These are phyloP conservation scores for Pyrocoelia pectoralis DNA, from an alignment of 2,888 invertebrate genomes.

Conservation along the genomic window DNA sequence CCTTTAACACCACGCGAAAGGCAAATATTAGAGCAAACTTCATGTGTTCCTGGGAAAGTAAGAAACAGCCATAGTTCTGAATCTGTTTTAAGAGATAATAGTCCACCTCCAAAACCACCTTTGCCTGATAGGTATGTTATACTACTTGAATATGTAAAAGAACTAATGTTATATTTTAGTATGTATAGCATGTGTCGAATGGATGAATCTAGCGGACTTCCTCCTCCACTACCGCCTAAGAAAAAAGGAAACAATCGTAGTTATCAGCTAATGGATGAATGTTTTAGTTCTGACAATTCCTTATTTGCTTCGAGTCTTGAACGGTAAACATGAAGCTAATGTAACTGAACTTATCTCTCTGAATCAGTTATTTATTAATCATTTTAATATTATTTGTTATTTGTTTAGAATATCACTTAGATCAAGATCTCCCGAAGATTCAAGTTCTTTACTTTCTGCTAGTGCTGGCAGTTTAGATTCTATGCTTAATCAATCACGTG, in stretches of 20 bases:
- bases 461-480: slow-evolving; percentile 88
- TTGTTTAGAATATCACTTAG: slow-evolving; percentile 71
- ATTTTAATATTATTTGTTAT: neutral
- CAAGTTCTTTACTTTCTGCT: slow-evolving; percentile 70
- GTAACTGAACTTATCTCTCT: no score
- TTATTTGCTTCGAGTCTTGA: slow-evolving; percentile 71
- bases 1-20: slow-evolving; percentile 82
- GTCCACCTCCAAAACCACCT: slow-evolving; percentile 88
- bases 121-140: slow-evolving; percentile 74
- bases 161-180: slow-evolving; percentile 3
- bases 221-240: slow-evolving; percentile 83
- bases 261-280: slow-evolving; percentile 61
- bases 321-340: slow-evolving; percentile 55
- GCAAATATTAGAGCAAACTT: slow-evolving; percentile 69
- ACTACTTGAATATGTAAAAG: neutral
- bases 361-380: no score
- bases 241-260: slow-evolving; percentile 65
- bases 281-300: slow-evolving; percentile 65
- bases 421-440: slow-evolving; percentile 78
- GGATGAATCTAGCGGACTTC: slow-evolving; percentile 67
- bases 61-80: slow-evolving; percentile 84
- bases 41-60: slow-evolving; percentile 57
- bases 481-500: slow-evolving; percentile 86
- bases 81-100: slow-evolving; percentile 76
- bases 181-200: slow-evolving; percentile 47